phyloP scores from a whole-genome alignment of 2,888 invertebrate genomes.

The Flexamia atlantica region DNA sequence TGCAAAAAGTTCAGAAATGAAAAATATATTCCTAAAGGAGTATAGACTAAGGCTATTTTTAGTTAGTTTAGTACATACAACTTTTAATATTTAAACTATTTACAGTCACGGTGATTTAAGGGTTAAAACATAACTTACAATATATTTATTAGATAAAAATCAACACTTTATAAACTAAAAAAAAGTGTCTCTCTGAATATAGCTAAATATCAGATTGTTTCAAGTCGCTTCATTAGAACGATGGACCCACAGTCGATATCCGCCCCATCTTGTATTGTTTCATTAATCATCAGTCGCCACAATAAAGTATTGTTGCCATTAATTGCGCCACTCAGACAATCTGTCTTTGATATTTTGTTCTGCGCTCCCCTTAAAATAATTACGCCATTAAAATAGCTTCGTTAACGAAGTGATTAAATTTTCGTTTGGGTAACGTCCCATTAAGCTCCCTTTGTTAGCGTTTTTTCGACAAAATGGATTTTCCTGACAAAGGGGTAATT shows the following conservation, averaged over 20 bases:
- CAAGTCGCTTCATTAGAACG: neutral
- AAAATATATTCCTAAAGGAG: no score
- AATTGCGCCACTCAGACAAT: constrained; percentile 39
- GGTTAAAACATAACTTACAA: no score
- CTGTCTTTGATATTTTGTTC: constrained; percentile 35
- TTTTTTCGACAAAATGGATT: constrained; percentile 19
- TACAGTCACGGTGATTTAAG: no score
- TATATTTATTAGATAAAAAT: no score
- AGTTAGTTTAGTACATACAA: no score
- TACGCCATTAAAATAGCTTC: constrained; percentile 47
- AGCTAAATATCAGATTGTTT: neutral
- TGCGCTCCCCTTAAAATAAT: constrained; percentile 43
- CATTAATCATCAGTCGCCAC: constrained; percentile 3
- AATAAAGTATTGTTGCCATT: constrained; percentile 31
- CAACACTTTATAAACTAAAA: no score
- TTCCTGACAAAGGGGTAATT: constrained; percentile 1
- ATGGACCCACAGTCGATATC: neutral
- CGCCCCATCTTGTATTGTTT: neutral
- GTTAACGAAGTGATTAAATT: constrained; percentile 43
- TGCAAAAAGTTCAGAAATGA: no score
- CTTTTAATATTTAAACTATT: no score
- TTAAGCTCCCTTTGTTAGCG: constrained; percentile 29
- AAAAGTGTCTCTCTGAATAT: no score
- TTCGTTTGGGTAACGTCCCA: constrained; percentile 38
- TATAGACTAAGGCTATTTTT: no score